A percentile compares a stretch with the other conserved stretches of the same genome.
Evolutionary conservation across 2,888 invertebrate genomes (phyloP).

Genomic region (Himalopsyche tibetana): DNA sequence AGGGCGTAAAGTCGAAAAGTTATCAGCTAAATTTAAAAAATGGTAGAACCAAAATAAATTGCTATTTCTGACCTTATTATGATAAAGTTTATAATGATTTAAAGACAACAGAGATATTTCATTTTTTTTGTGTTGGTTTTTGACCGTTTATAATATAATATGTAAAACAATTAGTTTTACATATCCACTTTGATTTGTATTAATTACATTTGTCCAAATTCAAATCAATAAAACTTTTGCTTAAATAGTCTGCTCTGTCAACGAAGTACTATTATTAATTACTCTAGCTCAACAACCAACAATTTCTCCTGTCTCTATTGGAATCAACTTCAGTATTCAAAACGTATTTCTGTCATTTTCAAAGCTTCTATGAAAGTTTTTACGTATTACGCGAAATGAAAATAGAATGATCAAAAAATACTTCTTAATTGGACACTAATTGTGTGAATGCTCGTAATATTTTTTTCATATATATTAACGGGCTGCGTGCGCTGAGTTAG

Average conservation of each 20-base stretch:
- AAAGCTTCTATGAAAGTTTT: neutral
- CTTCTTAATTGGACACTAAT: neutral
- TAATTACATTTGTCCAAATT: neutral
- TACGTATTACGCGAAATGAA: neutral
- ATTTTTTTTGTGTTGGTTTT: too few species aligned
- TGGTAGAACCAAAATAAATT: too few species aligned
- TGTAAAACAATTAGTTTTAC: too few species aligned
- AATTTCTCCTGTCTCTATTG: neutral
- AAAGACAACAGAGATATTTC: too few species aligned
- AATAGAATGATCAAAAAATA: neutral
- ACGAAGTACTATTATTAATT: slow-evolving; percentile 5
- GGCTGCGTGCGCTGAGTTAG: too few species aligned
- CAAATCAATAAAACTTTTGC: neutral
- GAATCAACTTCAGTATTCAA: neutral
- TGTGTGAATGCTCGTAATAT: too few species aligned
- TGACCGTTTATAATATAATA: too few species aligned
- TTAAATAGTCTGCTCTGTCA: neutral
- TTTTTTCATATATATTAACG: too few species aligned
- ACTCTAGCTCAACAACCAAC: neutral
- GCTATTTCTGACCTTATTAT: too few species aligned
- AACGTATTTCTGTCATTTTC: neutral
- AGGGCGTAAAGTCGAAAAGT: too few species aligned
- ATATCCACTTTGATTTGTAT: neutral
- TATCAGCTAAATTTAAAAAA: too few species aligned
- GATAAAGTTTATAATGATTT: too few species aligned